A percentile compares a stretch with the other conserved stretches of the same genome.
These are phyloP conservation scores for Thymelicus acteon DNA, from an alignment of 2,888 invertebrate species.

Conservation along the genomic window DNA sequence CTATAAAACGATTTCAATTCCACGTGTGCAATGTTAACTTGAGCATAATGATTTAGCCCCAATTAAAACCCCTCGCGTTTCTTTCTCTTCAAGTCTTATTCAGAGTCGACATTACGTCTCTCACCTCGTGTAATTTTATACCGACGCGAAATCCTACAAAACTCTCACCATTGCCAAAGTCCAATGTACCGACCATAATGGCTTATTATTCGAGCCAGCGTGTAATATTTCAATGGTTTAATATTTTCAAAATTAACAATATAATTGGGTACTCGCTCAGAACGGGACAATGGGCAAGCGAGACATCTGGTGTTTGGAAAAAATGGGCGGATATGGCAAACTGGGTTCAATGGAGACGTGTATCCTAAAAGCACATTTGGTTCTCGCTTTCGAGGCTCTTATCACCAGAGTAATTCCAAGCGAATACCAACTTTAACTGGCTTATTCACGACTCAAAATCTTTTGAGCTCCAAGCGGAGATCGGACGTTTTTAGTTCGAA, in stretches of 20 bases:
- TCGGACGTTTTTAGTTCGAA: conserved; percentile 47
- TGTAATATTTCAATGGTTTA: conserved; percentile 73
- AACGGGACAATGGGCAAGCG: conserved; percentile 64
- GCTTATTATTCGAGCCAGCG: conserved; percentile 79
- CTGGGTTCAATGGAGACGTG: conserved; percentile 73
- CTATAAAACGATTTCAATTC: not conserved
- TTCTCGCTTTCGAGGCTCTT: conserved; percentile 37
- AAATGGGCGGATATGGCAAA: conserved; percentile 83
- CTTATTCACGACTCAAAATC: conserved; percentile 46
- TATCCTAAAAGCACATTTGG: conserved; percentile 68
- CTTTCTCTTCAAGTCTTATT: conserved; percentile 10
- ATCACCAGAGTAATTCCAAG: conserved; percentile 35
- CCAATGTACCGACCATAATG: conserved; percentile 58
- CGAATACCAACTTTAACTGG: conserved; percentile 44
- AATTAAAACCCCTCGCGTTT: conserved; percentile 9
- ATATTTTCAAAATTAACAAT: conserved; percentile 84
- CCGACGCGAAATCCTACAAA: conserved; percentile 35
- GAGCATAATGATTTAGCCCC: not conserved
- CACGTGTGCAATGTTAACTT: not conserved
- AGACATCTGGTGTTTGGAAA: conserved; percentile 78
- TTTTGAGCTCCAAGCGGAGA: conserved; percentile 35
- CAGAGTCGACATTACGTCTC: not conserved
- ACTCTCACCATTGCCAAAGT: conserved; percentile 45
- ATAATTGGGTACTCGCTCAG: conserved; percentile 82
- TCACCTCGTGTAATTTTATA: conserved; percentile 29